Evolutionary conservation across 2,888 invertebrate genomes (phyloP).

Genomic region (Argyra leucocephala): DNA sequence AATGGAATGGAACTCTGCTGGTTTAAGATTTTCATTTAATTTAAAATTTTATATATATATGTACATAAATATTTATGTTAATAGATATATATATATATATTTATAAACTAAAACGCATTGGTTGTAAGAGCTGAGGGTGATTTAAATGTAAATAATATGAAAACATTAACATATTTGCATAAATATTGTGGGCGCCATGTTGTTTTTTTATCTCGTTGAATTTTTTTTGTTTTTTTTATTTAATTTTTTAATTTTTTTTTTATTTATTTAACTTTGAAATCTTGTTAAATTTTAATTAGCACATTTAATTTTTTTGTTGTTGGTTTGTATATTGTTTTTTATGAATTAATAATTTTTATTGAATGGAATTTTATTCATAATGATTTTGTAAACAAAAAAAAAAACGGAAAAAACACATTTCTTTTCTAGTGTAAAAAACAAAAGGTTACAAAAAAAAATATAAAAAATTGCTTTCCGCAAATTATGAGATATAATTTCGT

Average conservation of each 20-base stretch:
- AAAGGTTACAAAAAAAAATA: no score
- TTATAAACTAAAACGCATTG: background rate
- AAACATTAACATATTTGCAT: slow-evolving; percentile 2
- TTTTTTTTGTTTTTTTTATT: no score
- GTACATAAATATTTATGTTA: no score
- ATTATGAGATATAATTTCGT: background rate
- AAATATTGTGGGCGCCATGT: slow-evolving; percentile 1
- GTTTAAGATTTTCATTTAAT: no score
- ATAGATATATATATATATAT: background rate
- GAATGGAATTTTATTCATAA: slow-evolving; percentile 3
- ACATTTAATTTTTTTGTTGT: background rate
- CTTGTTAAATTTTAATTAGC: slow-evolving; percentile 1
- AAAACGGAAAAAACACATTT: background rate
- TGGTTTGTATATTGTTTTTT: background rate
- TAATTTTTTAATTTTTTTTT: background rate
- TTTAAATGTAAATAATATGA: background rate
- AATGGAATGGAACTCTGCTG: no score
- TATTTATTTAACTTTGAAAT: background rate
- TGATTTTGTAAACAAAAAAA: background rate
- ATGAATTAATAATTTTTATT: background rate
- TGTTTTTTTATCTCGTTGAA: no score
- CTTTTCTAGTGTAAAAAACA: background rate
- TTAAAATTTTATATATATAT: no score
- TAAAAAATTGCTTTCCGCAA: background rate
- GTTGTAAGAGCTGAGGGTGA: background rate